These are phyloP conservation scores for Pristiophorus japonicus DNA, from an alignment of 2,113 vertebrate genomes.

Conservation along the genomic window DNA sequence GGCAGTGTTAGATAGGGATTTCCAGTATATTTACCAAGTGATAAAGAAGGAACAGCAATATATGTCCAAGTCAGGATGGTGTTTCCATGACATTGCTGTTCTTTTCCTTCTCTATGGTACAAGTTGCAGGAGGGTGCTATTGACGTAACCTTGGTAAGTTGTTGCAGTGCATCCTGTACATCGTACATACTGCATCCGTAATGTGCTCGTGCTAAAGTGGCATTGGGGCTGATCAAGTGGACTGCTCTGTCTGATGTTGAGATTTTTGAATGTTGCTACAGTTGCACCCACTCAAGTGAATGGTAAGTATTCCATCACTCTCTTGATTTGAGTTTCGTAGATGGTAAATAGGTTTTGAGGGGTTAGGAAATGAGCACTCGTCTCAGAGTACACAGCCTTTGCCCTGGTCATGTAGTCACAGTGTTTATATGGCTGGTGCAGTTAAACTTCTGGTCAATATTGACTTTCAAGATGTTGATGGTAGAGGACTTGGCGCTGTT, in stretches of 20 bases:
- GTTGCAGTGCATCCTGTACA: neutral
- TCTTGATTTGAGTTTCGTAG: neutral
- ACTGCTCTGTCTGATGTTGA: neutral
- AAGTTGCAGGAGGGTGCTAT: neutral
- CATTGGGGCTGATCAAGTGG: neutral
- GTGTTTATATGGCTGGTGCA: neutral
- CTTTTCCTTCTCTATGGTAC: neutral
- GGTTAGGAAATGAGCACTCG: neutral
- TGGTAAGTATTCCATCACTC: neutral
- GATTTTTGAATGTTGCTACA: neutral
- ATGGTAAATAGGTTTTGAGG: neutral
- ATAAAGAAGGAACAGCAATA: neutral
- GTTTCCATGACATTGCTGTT: neutral
- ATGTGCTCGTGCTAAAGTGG: neutral
- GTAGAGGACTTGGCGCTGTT: neutral
- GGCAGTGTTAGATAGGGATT: neutral
- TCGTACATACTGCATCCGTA: neutral
- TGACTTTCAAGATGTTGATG: neutral
- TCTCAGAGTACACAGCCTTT: neutral
- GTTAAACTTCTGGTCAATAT: neutral
- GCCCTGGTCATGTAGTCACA: neutral
- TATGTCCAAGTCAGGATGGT: neutral
- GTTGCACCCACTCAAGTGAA: neutral
- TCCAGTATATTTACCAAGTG: neutral
- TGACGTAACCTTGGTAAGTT: neutral